These are phyloP conservation scores for Poeciliopsis prolifica DNA, from an alignment of 2,113 vertebrate genomes.

Conservation along the genomic window DNA sequence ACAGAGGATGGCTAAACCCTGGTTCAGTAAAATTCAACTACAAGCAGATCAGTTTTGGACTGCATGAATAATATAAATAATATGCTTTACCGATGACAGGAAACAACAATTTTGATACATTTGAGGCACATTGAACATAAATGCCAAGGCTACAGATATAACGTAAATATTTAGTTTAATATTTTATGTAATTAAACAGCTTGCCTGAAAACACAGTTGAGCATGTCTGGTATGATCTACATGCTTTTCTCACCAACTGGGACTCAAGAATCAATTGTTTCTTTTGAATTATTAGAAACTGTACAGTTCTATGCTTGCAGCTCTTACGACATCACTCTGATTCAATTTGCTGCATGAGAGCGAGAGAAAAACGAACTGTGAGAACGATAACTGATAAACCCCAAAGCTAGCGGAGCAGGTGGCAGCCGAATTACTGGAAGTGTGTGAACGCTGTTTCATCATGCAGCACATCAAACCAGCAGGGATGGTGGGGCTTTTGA, in stretches of 20 bases:
- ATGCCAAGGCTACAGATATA: conserved; percentile 5
- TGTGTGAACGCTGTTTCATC: conserved; percentile 38
- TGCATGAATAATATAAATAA: conserved; percentile 23
- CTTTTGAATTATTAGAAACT: conserved; percentile 20
- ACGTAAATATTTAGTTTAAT: conserved; percentile 2
- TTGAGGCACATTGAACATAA: conserved; percentile 24
- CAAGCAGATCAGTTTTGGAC: background rate
- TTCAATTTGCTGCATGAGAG: background rate
- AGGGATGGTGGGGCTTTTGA: conserved; percentile 27
- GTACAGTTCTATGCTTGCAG: conserved; percentile 32
- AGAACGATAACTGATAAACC: conserved; percentile 50
- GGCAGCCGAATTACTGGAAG: conserved; percentile 35
- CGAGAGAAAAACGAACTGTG: conserved; percentile 6
- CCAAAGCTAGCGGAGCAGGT: conserved; percentile 39
- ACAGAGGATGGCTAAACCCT: background rate
- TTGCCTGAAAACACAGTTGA: conserved; percentile 19
- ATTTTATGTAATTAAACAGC: conserved; percentile 12
- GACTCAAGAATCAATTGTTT: conserved; percentile 11
- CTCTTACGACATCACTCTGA: conserved; percentile 18
- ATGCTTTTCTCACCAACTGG: background rate
- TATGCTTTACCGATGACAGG: conserved; percentile 32
- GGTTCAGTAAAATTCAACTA: background rate
- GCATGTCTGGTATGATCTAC: background rate
- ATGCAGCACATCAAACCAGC: conserved; percentile 32
- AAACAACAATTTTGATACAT: conserved; percentile 33